Percentiles rank a stretch among this genome's conserved stretches.
phyloP scores from a whole-genome alignment of 2,113 vertebrate species.

The Chaetops frenatus region DNA sequence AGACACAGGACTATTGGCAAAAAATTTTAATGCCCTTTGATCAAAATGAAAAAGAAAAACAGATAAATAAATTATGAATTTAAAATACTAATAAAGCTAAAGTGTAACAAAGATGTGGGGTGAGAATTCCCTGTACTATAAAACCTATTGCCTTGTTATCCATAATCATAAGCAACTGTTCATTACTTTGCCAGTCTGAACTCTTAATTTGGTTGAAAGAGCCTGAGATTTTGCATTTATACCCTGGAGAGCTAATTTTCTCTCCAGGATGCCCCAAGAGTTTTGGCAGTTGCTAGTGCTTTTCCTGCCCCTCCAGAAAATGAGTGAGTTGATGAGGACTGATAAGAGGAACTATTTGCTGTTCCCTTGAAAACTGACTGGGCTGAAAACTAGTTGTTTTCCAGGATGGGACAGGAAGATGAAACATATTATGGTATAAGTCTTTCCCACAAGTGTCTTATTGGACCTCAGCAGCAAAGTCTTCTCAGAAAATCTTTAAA shows the following conservation, averaged over 20 bases:
- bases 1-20: background rate
- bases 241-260: conserved; percentile 37
- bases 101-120: background rate
- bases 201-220: background rate
- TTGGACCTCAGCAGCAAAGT: background rate
- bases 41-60: conserved; percentile 4
- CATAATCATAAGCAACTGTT: conserved; percentile 2
- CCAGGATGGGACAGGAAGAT: background rate
- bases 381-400: background rate
- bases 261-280: background rate
- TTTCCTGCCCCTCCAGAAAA: conserved; percentile 25
- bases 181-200: background rate
- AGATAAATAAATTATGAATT: conserved; percentile 5
- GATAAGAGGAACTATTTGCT: conserved; percentile 3
- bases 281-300: conserved; percentile 16
- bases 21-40: conserved; percentile 35
- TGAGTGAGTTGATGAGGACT: background rate
- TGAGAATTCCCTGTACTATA: background rate
- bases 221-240: conserved; percentile 35
- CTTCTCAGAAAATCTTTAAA: background rate
- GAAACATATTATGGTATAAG: background rate
- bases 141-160: background rate
- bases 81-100: background rate
- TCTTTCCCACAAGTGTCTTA: background rate
- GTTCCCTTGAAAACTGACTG: background rate